phyloP scores from a whole-genome alignment of 2,113 vertebrate genomes.

The Gavialis gangeticus region DNA sequence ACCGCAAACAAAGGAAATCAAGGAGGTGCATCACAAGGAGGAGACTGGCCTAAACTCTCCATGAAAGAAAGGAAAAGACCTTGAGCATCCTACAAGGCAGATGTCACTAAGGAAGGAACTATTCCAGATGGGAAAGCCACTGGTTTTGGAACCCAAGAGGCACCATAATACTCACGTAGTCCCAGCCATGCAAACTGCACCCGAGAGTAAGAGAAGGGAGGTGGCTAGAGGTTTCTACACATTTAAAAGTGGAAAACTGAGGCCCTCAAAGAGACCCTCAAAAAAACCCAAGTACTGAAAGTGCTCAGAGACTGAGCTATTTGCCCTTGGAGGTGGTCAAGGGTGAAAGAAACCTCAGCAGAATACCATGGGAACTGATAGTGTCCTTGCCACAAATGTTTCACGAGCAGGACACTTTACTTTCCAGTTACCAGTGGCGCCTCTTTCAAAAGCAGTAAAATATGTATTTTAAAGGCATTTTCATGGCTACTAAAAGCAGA shows the following conservation, averaged over 20 bases:
- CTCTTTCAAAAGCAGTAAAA: not conserved
- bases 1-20: not conserved
- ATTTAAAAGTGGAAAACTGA: slow-evolving; percentile 18
- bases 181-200: not conserved
- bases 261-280: slow-evolving; percentile 8
- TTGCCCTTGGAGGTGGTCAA: accelerated
- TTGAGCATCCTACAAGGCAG: not conserved
- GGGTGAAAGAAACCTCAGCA: not conserved
- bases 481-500: not conserved
- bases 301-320: not conserved
- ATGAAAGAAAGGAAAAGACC: not conserved
- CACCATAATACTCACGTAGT: not conserved
- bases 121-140: slow-evolving; percentile 8
- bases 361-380: accelerated
- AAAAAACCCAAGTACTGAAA: not conserved
- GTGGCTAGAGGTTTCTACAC: not conserved
- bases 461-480: not conserved
- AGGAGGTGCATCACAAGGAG: not conserved
- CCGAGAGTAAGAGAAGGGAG: not conserved
- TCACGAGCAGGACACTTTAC: accelerated
- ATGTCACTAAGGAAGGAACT: not conserved
- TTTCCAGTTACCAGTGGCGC: not conserved
- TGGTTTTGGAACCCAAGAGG: not conserved
- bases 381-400: not conserved
- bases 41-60: not conserved